Evolutionary conservation across 2,797 vertebrate genomes (phyloP).

Genomic region (Hemitrygon akajei): DNA sequence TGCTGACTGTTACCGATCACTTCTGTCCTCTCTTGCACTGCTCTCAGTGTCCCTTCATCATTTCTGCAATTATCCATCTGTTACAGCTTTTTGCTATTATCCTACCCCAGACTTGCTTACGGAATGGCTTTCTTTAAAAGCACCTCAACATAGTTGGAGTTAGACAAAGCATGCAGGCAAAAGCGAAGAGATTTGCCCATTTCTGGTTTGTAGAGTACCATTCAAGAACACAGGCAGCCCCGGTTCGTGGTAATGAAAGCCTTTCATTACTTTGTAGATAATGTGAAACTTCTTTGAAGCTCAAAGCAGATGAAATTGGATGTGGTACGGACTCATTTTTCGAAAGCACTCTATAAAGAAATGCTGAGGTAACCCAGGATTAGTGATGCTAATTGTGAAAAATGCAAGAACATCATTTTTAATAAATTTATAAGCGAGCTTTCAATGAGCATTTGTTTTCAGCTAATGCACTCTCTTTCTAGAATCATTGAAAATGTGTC

Average conservation of each 20-base stretch:
- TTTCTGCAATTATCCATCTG: constrained; percentile 31
- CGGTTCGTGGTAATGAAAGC: constrained; percentile 27
- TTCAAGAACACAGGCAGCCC: constrained; percentile 30
- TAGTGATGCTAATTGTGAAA: neutral
- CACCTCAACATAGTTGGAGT: constrained; percentile 29
- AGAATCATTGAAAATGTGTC: neutral
- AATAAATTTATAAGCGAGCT: neutral
- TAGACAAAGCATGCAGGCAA: constrained; percentile 35
- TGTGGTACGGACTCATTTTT: constrained; percentile 14
- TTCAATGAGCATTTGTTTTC: neutral
- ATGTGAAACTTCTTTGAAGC: constrained; percentile 37
- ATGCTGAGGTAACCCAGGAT: neutral
- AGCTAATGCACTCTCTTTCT: neutral
- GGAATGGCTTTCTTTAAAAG: constrained; percentile 35
- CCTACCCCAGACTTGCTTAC: neutral
- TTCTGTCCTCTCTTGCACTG: constrained; percentile 22
- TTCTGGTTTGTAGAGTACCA: constrained; percentile 30
- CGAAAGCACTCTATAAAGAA: neutral
- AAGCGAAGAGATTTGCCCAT: constrained; percentile 29
- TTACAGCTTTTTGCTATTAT: constrained; percentile 35
- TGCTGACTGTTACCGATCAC: constrained; percentile 15
- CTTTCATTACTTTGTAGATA: constrained; percentile 36
- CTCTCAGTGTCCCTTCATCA: constrained; percentile 18
- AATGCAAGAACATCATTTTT: constrained; percentile 1
- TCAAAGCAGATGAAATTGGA: constrained; percentile 35